Base-by-base conservation (phyloP, 2,113 vertebrate species). In the Chiloscyllium plagiosum region DNA sequence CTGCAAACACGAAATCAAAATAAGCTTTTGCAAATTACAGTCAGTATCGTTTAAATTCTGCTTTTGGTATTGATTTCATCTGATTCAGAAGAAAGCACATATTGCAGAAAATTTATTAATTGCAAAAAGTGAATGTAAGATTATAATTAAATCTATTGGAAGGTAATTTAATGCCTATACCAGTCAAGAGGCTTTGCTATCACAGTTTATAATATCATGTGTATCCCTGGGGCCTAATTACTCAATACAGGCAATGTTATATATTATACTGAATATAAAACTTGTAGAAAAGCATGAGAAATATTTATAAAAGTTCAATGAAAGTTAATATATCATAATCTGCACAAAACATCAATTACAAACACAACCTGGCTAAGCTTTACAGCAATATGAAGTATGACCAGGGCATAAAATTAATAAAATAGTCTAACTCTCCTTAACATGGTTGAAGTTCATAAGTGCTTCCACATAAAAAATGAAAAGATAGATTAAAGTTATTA, bases 21-120 rank as follows among this genome's bases (percentile, higher is more conserved):
- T 61, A 90, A 90, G 47, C 47, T 68, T 19, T 87, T 65, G 7
- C 65, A 93, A 33, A 33, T 7, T 94, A 47, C n/a, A 69, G 92
- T 94, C 65, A 94, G 65, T 69, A 69, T 69, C 65, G 47, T 94
- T 94, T 47, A 90, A 70, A 22, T 69, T 94, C 66, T 94, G 92
- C 65, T 69, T 93, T 94, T 94, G 66, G 65, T 26, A 69, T 94
- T 70, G 66, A 61, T 94, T 94, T 94, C 61, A 69, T 94, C 37
- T 94, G 65, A 68, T 37, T 94, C n/a, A 52, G 65, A 94, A 20
- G 33, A 69, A 50, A 72, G 68, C 15, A 29, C 69, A 66, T 66
- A 70, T 42, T 50, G 37, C 47, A 29, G 47, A 95, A 95, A 72
- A 72, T 47, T 24, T 72, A 72, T 50, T 72, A 72, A 95, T 29